Evolutionary conservation across 35 echinoderm and acorn worm species (phyloP), one percentile per base, ranked within the genome.

Genomic region (Apostichopus californicus): DNA sequence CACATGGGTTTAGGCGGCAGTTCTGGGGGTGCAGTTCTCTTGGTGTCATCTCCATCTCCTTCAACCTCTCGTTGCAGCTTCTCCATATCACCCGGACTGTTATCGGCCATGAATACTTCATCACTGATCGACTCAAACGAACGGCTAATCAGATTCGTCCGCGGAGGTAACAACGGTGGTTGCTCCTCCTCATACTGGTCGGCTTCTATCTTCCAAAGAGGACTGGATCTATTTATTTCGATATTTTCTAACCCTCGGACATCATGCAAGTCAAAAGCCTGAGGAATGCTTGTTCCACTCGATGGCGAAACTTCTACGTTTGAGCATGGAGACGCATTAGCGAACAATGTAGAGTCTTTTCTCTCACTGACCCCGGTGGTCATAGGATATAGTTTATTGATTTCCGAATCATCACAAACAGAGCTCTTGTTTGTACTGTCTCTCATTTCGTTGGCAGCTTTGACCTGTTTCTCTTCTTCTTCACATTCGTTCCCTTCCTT

Each of bases 71-170:
- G 8, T 2, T 85, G 55, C 20, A 23, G n/a, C 55, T 59, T 85
- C 18, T 85, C 56, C 25, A 5, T 28, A 17, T 22, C 56, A 25
- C 18, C 17, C 17, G 86, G 64, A 55, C 64, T 64, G 11, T 52
- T 26, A 72, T 73, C 86, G 11, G 28, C 86, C 18, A 68, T 60
- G 63, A 73, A 68, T 18, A 89, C 86, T 26, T 89, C 86, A 55
- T 89, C 86, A 21, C 86, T 89, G 25, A 68, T 73, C 5, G 86
- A 89, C 58, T 89, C 86, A 9, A 89, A 89, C 1, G 86, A 89
- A 9, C 5, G 81, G n/a, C 57, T 59, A 24, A 60, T 58, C 54
- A 56, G 21, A 54, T 55, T 85, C 0, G 25, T 21, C 23, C 54
- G 17, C 17, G 81, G 60, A 28, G 86, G 86, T n/a, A 89, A 24